Percentiles rank a stretch among this genome's conserved stretches.
Evolutionary conservation across 2,113 vertebrate genomes (phyloP).

Genomic region (Gymnorhina tibicen): DNA sequence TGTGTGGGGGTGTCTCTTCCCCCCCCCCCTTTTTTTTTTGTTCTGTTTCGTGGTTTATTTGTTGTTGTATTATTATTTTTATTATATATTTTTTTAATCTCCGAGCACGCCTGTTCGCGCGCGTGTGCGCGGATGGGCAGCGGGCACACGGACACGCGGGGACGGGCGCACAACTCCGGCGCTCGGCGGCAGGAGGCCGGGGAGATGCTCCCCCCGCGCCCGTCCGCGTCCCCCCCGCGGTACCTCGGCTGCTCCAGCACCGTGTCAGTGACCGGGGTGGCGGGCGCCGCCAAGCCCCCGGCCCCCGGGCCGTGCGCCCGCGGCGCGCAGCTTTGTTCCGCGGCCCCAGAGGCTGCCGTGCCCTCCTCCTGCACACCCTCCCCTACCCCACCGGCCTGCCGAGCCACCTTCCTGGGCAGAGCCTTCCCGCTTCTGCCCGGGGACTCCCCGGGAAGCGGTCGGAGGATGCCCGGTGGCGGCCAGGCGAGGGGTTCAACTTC

Average conservation of each 20-base stretch:
- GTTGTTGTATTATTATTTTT: neutral
- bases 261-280: neutral
- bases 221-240: neutral
- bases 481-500: constrained; percentile 42
- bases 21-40: neutral
- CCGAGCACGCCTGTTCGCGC: neutral
- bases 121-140: neutral
- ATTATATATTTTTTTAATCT: neutral
- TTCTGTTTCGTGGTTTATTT: neutral
- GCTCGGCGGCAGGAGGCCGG: neutral
- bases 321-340: constrained; percentile 37
- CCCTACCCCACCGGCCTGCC: neutral
- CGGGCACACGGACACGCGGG: neutral
- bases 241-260: neutral
- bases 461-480: constrained; percentile 20
- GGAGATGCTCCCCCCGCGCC: constrained; percentile 10
- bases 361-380: neutral
- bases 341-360: neutral
- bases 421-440: neutral
- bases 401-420: neutral
- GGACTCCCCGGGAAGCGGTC: neutral
- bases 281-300: neutral
- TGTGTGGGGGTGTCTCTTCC: neutral
- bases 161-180: constrained; percentile 46
- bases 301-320: neutral